Evolutionary conservation across 2,888 invertebrate genomes (phyloP).

Genomic region (Melikaiella ostensackeni): DNA sequence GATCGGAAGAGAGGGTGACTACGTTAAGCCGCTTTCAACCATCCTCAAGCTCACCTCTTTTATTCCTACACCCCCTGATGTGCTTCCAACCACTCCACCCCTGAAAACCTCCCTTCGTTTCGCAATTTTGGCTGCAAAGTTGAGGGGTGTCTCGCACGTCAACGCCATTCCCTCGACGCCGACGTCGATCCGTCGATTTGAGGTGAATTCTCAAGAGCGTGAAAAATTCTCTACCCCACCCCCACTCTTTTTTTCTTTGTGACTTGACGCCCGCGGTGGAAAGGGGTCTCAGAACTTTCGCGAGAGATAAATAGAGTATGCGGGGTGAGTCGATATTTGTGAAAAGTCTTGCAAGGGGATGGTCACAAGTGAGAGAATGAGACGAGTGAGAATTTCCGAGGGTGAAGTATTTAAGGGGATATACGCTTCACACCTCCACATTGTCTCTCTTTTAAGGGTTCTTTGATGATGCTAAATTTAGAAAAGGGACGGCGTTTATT

Average conservation of each 20-base stretch:
- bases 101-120: background rate
- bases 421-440: conserved; percentile 4
- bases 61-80: background rate
- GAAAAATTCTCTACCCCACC: conserved; percentile 4
- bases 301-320: conserved; percentile 27
- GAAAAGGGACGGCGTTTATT: background rate
- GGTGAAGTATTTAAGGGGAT: conserved; percentile 26
- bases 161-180: background rate
- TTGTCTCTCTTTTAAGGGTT: background rate
- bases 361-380: conserved; percentile 27
- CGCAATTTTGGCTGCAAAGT: conserved; percentile 16
- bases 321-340: conserved; percentile 30
- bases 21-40: background rate
- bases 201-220: conserved; percentile 36
- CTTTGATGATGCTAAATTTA: background rate
- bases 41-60: conserved; percentile 1
- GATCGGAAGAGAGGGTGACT: background rate
- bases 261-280: background rate
- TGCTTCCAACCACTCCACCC: background rate
- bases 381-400: conserved; percentile 27
- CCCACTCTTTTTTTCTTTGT: conserved; percentile 1
- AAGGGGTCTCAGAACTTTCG: conserved; percentile 18
- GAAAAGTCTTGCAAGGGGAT: conserved; percentile 20
- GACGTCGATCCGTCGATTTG: conserved; percentile 32
- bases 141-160: conserved; percentile 2